A percentile compares a stretch with the other conserved stretches of the same genome.
These are phyloP conservation scores for Caerostris extrusa DNA, from an alignment of 1,140 invertebrate genomes.

Conservation along the genomic window DNA sequence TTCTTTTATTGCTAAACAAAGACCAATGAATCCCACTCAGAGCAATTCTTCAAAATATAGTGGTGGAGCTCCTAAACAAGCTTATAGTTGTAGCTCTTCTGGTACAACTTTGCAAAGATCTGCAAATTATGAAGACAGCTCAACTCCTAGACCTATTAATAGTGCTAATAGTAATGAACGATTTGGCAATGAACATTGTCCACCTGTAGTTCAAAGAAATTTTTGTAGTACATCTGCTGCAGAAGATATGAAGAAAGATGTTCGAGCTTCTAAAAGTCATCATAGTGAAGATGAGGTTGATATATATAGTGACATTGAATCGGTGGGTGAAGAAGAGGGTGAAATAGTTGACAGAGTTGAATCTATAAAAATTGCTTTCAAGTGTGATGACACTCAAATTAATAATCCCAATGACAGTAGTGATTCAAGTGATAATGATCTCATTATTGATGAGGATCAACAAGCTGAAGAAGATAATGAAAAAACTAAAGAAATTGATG, in stretches of 20 bases:
- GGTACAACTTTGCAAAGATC: slow-evolving; percentile 42
- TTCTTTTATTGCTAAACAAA: slow-evolving; percentile 24
- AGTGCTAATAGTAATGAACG: slow-evolving; percentile 47
- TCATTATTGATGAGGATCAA: slow-evolving; percentile 79
- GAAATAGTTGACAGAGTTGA: slow-evolving; percentile 48
- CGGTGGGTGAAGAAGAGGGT: slow-evolving; percentile 78
- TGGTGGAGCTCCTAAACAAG: slow-evolving; percentile 40
- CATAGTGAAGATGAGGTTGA: slow-evolving; percentile 80
- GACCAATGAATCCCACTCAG: slow-evolving; percentile 61
- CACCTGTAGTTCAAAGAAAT: slow-evolving; percentile 29
- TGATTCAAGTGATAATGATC: slow-evolving; percentile 79
- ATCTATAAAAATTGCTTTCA: slow-evolving; percentile 37
- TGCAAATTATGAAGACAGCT: slow-evolving; percentile 38
- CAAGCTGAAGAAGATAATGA: slow-evolving; percentile 72
- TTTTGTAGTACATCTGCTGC: slow-evolving; percentile 48
- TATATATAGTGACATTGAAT: slow-evolving; percentile 85
- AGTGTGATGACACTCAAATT: slow-evolving; percentile 61
- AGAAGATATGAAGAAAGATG: slow-evolving; percentile 59
- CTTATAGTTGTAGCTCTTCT: slow-evolving; percentile 61
- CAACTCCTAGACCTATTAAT: neutral
- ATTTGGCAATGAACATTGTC: slow-evolving; percentile 47
- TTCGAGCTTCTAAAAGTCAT: slow-evolving; percentile 25
- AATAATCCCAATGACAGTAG: slow-evolving; percentile 48
- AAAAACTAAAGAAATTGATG: neutral
- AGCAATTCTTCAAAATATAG: slow-evolving; percentile 43